phyloP scores from a whole-genome alignment of 1,140 invertebrate species.

The Bombus sibiricus region DNA sequence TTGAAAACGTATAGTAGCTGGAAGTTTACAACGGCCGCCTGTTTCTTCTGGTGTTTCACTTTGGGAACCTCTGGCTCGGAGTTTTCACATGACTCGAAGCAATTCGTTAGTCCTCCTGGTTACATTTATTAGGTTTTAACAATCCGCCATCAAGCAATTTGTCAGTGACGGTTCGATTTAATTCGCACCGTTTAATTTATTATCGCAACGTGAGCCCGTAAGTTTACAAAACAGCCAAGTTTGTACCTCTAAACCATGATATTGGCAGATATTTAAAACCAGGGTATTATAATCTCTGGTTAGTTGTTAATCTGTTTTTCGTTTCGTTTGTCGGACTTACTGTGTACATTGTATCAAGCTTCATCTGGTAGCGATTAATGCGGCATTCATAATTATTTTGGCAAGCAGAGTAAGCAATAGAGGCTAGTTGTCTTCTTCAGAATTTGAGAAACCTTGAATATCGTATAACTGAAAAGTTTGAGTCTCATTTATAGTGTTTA shows the following conservation, averaged over 20 bases:
- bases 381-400: conserved; percentile 17
- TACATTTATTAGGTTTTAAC: conserved; percentile 48
- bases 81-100: conserved; percentile 41
- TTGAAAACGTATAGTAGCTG: not conserved
- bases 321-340: not conserved
- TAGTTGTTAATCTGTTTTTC: conserved; percentile 16
- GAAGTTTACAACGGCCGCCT: not conserved
- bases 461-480: not conserved
- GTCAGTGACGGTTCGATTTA: conserved; percentile 28
- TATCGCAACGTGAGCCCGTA: not conserved
- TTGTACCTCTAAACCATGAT: not conserved
- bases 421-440: not conserved
- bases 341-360: not conserved
- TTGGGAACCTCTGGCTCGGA: conserved; percentile 34
- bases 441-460: not conserved
- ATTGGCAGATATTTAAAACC: not conserved
- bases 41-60: not conserved
- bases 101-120: conserved; percentile 36
- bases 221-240: not conserved
- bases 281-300: not conserved
- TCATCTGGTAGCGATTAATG: not conserved
- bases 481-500: not conserved
- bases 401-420: not conserved
- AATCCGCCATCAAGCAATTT: conserved; percentile 31
- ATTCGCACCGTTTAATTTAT: conserved; percentile 26